Evolutionary conservation across 2,888 invertebrate genomes (phyloP), one percentile per base, ranked within the genome.

Genomic region (Drosophila emarginata): DNA sequence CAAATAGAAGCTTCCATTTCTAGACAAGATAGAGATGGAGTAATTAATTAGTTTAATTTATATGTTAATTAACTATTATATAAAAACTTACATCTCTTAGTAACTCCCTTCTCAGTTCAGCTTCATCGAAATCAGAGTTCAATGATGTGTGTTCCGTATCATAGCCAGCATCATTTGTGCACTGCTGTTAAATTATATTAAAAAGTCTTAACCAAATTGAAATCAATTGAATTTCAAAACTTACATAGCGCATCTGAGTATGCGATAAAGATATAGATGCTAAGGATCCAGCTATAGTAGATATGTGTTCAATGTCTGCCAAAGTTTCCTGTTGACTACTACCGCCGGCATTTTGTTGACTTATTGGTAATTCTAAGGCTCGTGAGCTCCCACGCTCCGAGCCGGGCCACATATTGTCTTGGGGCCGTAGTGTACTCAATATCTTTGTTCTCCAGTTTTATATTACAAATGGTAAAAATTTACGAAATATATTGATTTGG

Each of bases 1-100:
- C 97, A 90, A 97, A 97, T 73, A 97, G 93, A 74, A 95, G 94
- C 79, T 97, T 94, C 97, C 97, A 97, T 96, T 96, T 96, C 97
- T 97, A 93, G 72, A 11, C 52, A 15, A 3, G n/a, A 7, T 61
- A 2, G 37, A 58, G 2, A 14, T 0, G 6, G 7, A 0, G 54
- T 21, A 12, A 32, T 32, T 9, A 53, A 50, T 14, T 6, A 37
- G 21, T 32, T n/a, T 26, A 32, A 36, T 12, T 32, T 2, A 7
- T 12, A 4, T 6, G 11, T 14, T 9, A 1, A 11, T n/a, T 12
- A 23, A 7, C 4, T 18, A 2, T 7, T 1, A 26, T 1, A 26
- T n/a, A 1, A 7, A n/a, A 39, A 93, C 96, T 94, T 92, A 96
- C 96, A 92, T 96, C 96, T 91, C 96, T 95, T 83, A 97, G 93